Percentiles rank a stretch among this genome's conserved stretches.
Evolutionary conservation across 2,113 vertebrate genomes (phyloP).

Genomic region (Pyrgilauda ruficollis): DNA sequence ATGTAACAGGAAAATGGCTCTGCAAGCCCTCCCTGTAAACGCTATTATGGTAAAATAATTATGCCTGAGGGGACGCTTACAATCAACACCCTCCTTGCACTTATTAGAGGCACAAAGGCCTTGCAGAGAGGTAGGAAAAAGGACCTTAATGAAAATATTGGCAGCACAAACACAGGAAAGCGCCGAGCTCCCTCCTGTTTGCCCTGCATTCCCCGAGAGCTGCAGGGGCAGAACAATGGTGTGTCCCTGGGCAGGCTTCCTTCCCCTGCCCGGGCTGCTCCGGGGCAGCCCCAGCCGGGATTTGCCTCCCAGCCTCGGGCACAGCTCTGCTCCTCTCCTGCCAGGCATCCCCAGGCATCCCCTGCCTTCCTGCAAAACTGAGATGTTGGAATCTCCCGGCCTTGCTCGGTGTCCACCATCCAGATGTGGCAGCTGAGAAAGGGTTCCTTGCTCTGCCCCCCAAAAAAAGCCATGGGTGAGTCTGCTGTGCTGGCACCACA

Average conservation of each 20-base stretch:
- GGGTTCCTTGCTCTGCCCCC: not conserved
- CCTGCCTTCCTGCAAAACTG: rapidly evolving
- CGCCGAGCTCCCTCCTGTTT: not conserved
- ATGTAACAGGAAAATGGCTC: not conserved
- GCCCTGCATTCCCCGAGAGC: not conserved
- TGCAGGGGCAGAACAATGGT: constrained; percentile 7
- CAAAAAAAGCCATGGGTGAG: not conserved
- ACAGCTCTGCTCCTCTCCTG: not conserved
- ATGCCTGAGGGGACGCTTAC: not conserved
- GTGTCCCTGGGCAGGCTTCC: not conserved
- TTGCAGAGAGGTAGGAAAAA: not conserved
- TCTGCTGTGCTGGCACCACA: not conserved
- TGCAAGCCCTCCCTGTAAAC: not conserved
- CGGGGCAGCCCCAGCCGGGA: rapidly evolving
- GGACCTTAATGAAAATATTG: not conserved
- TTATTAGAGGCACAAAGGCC: not conserved
- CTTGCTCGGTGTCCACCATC: not conserved
- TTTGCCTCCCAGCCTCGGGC: not conserved
- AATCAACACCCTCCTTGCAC: not conserved
- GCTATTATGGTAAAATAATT: not conserved
- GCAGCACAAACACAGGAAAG: constrained; percentile 56
- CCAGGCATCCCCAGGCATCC: rapidly evolving
- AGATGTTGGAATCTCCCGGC: rapidly evolving
- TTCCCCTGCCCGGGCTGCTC: not conserved
- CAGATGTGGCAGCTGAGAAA: not conserved